Conservation (phyloP, 2,888 invertebrate species). For the Invenusta paracnida region DNA sequence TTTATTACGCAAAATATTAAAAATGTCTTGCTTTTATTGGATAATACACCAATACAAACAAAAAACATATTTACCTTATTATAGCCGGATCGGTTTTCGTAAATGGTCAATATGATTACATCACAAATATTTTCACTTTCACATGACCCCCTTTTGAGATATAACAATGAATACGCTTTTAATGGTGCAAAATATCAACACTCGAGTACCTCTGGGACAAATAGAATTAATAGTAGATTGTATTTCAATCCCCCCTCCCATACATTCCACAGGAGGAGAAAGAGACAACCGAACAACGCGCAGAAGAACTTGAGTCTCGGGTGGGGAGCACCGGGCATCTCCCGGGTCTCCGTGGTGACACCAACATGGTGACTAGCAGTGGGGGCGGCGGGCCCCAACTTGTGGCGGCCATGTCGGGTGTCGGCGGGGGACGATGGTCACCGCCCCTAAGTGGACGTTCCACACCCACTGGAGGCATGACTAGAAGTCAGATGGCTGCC, state of each 20-base stretch:
- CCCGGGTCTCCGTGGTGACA: background rate
- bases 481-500: constrained; percentile 1
- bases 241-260: background rate
- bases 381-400: background rate
- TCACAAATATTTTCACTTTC: too few relatives aligned
- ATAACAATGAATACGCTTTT: too few relatives aligned
- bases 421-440: constrained; percentile 34
- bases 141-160: too few relatives aligned
- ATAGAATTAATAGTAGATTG: too few relatives aligned
- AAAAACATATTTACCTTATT: too few relatives aligned
- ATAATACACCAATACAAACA: too few relatives aligned
- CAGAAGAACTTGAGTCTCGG: constrained; percentile 91
- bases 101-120: too few relatives aligned
- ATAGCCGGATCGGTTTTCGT: too few relatives aligned
- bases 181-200: too few relatives aligned
- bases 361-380: constrained; percentile 9
- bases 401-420: constrained; percentile 4
- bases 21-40: too few relatives aligned
- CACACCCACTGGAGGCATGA: constrained; percentile 65
- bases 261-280: constrained; percentile 77
- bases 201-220: too few relatives aligned
- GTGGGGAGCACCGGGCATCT: constrained; percentile 66
- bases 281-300: constrained; percentile 76
- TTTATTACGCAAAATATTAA: too few relatives aligned
- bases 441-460: constrained; percentile 75